Conservation (phyloP, 2,113 vertebrate species). For the Elgaria multicarinata region DNA sequence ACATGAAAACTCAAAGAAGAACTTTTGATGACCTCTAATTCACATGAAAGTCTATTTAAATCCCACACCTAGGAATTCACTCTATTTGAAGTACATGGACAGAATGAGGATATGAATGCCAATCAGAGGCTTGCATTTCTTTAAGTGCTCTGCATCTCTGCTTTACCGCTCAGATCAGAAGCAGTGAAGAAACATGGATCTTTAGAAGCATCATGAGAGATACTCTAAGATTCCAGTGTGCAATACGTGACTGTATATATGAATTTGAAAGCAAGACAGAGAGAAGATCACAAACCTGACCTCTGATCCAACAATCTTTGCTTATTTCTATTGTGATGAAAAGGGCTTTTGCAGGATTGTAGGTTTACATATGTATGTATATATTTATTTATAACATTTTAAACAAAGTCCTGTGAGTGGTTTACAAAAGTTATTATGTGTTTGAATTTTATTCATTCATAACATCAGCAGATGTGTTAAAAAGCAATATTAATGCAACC, state of each 20-base stretch:
- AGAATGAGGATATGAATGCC: neutral
- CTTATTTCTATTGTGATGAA: neutral
- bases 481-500: too few relatives aligned
- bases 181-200: constrained; percentile 15
- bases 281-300: neutral
- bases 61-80: neutral
- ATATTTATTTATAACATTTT: neutral
- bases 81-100: constrained; percentile 2
- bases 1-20: neutral
- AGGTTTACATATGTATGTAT: neutral
- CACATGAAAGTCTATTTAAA: constrained; percentile 10
- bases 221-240: too few relatives aligned
- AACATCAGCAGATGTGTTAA: too few relatives aligned
- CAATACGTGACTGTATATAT: neutral
- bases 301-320: accelerated
- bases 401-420: too few relatives aligned
- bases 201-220: neutral
- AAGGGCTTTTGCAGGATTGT: neutral
- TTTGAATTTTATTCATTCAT: too few relatives aligned
- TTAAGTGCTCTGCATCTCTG: neutral
- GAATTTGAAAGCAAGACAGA: neutral
- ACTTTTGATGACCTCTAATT: neutral
- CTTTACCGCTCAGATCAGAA: neutral
- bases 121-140: neutral
- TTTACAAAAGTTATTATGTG: too few relatives aligned